A percentile compares a stretch with the other conserved stretches of the same genome.
Conservation (phyloP, 2,113 vertebrate genomes). For the Otus sunia region DNA sequence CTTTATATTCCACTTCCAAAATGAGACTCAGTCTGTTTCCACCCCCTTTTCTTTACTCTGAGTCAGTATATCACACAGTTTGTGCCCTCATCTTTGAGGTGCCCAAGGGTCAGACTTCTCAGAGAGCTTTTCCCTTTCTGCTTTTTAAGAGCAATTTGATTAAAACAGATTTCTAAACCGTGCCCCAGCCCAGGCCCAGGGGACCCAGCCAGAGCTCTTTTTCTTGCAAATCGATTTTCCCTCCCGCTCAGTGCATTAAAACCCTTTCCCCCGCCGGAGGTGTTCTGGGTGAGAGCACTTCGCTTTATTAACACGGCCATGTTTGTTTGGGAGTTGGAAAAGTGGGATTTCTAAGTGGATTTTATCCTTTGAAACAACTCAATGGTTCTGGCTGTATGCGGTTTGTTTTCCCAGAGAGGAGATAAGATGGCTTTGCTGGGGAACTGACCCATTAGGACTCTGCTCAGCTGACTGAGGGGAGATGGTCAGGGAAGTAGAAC, state of each 20-base stretch:
- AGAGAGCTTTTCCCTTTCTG: neutral
- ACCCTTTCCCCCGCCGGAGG: neutral
- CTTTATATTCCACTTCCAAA: neutral
- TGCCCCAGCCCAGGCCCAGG: neutral
- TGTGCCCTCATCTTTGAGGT: neutral
- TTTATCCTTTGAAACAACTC: neutral
- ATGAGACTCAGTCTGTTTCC: neutral
- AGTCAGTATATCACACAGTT: neutral
- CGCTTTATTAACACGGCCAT: neutral
- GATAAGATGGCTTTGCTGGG: neutral
- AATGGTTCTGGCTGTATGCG: neutral
- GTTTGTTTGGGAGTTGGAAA: neutral
- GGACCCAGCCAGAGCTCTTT: neutral
- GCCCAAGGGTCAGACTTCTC: neutral
- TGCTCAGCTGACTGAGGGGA: neutral
- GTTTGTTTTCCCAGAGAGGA: neutral
- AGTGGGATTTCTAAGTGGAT: neutral
- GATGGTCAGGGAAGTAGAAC: neutral
- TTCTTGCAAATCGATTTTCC: neutral
- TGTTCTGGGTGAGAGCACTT: neutral
- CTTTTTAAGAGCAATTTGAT: conserved; percentile 34
- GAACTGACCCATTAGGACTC: neutral
- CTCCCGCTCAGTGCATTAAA: neutral
- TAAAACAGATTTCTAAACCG: neutral
- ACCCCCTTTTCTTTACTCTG: neutral